Evolutionary conservation across 1,140 invertebrate genomes (phyloP).

Genomic region (Drusus annulatus): DNA sequence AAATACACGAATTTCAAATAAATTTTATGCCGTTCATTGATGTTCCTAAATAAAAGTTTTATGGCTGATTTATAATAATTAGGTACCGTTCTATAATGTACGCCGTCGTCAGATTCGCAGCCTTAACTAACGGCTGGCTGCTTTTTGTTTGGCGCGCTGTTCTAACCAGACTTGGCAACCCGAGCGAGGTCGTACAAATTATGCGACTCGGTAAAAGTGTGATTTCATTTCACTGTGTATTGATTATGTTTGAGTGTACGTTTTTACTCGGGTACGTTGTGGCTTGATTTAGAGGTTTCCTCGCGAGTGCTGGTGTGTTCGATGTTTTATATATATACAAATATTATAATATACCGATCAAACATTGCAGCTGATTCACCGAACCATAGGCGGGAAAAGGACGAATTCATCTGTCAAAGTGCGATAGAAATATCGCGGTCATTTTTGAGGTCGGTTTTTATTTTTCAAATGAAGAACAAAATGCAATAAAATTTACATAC

Average conservation of each 20-base stretch:
- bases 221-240: background rate
- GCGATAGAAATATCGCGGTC: background rate
- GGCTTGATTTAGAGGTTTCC: background rate
- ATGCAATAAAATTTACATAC: too few relatives aligned
- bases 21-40: background rate
- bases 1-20: conserved; percentile 6
- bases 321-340: background rate
- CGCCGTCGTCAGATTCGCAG: conserved; percentile 14
- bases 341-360: conserved; percentile 19
- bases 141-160: conserved; percentile 23
- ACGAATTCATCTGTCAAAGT: background rate
- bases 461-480: too few relatives aligned
- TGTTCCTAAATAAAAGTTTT: background rate
- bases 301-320: background rate
- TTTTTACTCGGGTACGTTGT: background rate
- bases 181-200: background rate
- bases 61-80: conserved; percentile 1
- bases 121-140: conserved; percentile 11
- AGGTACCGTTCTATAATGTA: conserved; percentile 23
- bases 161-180: conserved; percentile 2
- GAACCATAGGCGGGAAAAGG: conserved; percentile 5
- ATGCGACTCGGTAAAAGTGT: background rate
- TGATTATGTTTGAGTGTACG: background rate
- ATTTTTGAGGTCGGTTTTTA: too few relatives aligned
- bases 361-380: conserved; percentile 37